phyloP scores from a whole-genome alignment of 2,113 vertebrate species.

The Tragelaphus imberbis region DNA sequence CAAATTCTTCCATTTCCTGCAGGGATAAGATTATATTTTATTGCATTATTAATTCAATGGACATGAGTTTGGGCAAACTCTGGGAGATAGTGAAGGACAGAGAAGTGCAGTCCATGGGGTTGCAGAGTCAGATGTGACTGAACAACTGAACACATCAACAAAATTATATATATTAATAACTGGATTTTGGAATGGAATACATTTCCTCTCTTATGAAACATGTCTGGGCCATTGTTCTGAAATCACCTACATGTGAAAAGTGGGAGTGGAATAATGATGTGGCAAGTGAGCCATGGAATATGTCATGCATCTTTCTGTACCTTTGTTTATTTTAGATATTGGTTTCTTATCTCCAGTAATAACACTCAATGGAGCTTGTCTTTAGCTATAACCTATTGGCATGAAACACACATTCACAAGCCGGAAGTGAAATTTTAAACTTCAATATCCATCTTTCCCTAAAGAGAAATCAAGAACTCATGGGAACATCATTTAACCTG shows the following conservation, averaged over 20 bases:
- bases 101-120: accelerated
- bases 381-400: neutral
- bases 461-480: neutral
- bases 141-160: neutral
- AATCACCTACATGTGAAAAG: neutral
- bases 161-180: neutral
- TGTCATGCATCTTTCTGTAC: neutral
- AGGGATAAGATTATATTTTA: neutral
- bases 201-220: neutral
- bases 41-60: neutral
- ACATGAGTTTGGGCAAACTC: neutral
- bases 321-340: neutral
- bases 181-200: neutral
- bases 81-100: neutral
- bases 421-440: neutral
- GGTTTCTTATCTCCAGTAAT: neutral
- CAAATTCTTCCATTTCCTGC: constrained; percentile 92
- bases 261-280: neutral
- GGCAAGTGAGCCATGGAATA: neutral
- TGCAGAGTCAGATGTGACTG: neutral
- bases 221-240: neutral
- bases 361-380: neutral
- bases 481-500: neutral
- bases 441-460: neutral
- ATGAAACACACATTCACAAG: neutral